These are phyloP conservation scores for Mirza zaza DNA, from an alignment of 2,113 vertebrate genomes.

Conservation along the genomic window DNA sequence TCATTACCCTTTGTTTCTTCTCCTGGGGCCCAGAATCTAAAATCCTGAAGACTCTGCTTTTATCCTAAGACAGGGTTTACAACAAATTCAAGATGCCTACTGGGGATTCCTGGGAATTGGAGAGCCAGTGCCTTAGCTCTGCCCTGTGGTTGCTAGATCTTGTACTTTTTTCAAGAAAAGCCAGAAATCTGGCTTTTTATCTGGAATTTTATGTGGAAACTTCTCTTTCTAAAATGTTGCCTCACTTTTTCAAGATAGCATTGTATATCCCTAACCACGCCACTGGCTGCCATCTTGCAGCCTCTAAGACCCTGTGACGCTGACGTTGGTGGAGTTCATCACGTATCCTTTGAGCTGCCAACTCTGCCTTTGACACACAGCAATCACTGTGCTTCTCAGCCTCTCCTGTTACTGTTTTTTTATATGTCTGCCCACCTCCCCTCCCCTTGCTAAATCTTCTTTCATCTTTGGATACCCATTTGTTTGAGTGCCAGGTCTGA, in stretches of 20 bases:
- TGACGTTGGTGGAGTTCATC: neutral
- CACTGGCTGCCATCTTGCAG: neutral
- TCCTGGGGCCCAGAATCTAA: neutral
- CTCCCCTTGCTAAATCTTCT: neutral
- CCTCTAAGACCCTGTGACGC: neutral
- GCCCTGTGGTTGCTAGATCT: neutral
- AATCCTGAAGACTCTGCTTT: neutral
- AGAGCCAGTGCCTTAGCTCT: neutral
- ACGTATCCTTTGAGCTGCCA: fast-evolving
- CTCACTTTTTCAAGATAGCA: neutral
- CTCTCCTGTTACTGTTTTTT: neutral
- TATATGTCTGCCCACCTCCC: neutral
- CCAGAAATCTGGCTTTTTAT: neutral
- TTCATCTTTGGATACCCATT: neutral
- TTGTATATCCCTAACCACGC: neutral
- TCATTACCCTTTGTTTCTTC: neutral
- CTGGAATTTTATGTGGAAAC: neutral
- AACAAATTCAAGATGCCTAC: neutral
- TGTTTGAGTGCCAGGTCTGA: neutral
- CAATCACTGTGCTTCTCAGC: neutral
- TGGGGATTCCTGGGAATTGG: neutral
- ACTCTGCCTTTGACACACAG: neutral
- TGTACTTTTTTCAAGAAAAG: neutral
- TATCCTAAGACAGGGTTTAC: neutral
- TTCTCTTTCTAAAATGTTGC: neutral